Conservation (phyloP, 2,113 vertebrate genomes). For the Etia nguti region DNA sequence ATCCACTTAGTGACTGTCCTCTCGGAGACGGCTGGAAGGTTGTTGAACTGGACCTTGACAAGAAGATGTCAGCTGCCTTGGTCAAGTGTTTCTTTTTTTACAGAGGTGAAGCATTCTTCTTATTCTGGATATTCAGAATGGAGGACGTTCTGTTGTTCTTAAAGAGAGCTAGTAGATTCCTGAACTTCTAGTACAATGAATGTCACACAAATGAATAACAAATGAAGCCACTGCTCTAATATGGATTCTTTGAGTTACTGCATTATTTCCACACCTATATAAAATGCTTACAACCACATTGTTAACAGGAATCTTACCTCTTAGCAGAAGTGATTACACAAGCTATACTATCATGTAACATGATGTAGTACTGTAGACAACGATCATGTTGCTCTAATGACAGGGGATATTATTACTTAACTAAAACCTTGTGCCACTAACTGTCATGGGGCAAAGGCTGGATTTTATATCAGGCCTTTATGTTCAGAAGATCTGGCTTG, state of each 20-base stretch:
- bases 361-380: not conserved
- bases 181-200: not conserved
- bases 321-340: not conserved
- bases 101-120: constrained; percentile 42
- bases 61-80: constrained; percentile 50
- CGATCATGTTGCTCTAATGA: not conserved
- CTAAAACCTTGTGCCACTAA: not conserved
- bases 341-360: constrained; percentile 11
- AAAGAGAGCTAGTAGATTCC: not conserved
- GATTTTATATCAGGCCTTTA: not conserved
- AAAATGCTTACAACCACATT: not conserved
- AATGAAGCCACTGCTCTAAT: accelerated
- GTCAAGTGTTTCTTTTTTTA: constrained; percentile 68
- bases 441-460: not conserved
- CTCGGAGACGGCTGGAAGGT: constrained; percentile 61
- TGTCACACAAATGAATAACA: not conserved
- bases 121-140: not conserved
- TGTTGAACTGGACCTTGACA: constrained; percentile 59
- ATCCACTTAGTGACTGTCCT: constrained; percentile 56
- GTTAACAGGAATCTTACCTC: not conserved
- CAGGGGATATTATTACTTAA: constrained; percentile 35
- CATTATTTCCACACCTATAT: not conserved
- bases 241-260: not conserved
- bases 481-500: not conserved
- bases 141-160: not conserved